Percentiles rank a stretch among this genome's conserved stretches.
phyloP scores from a whole-genome alignment of 2,888 invertebrate genomes.

The Acleris cristana region DNA sequence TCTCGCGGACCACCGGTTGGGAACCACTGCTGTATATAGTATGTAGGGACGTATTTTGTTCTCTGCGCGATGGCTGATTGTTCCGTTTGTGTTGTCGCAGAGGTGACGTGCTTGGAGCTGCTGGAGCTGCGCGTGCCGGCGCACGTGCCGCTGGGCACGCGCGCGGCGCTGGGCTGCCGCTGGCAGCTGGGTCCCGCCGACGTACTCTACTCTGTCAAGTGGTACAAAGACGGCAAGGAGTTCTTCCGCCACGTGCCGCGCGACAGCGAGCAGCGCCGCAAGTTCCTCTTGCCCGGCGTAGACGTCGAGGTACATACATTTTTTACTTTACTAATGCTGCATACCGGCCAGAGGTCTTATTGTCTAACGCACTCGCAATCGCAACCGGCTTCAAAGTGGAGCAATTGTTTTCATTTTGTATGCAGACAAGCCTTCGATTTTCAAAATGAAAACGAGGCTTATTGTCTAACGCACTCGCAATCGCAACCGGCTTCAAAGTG shows the following conservation, averaged over 20 bases:
- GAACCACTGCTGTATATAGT: no score
- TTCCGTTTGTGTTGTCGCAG: constrained; percentile 53
- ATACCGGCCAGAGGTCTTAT: no score
- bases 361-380: no score
- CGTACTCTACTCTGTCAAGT: constrained; percentile 93
- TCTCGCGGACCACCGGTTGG: no score
- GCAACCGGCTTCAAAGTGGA: no score
- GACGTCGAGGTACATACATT: constrained; percentile 87
- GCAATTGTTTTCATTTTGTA: no score
- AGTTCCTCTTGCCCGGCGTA: constrained; percentile 91
- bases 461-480: no score
- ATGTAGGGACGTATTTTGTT: no score
- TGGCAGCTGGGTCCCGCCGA: constrained; percentile 91
- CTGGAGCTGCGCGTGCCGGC: constrained; percentile 91
- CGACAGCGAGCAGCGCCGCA: constrained; percentile 91
- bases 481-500: no score
- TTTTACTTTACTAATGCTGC: no score
- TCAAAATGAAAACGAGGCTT: no score
- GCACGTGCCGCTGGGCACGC: constrained; percentile 91
- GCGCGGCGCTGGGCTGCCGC: constrained; percentile 90
- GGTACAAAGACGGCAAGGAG: constrained; percentile 96
- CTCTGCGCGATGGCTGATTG: background rate
- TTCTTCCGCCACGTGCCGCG: constrained; percentile 94
- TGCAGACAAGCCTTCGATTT: no score
- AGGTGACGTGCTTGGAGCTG: constrained; percentile 84